Base-by-base conservation (phyloP, 2,797 vertebrate species). In the Malurus leucopterus region DNA sequence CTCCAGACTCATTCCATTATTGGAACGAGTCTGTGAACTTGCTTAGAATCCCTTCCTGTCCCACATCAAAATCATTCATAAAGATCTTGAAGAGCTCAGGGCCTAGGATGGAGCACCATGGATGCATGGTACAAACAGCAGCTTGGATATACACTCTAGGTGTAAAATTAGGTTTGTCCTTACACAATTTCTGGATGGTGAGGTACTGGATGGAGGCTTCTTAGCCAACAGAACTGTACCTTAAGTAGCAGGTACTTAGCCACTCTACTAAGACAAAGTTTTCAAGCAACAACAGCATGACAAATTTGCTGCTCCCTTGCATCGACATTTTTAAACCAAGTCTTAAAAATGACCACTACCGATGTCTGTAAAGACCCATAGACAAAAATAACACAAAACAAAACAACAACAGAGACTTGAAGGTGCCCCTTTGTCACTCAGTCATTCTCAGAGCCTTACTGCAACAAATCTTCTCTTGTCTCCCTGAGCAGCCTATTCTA, bases 391-490 rank as follows among this genome's bases (percentile, higher is more conserved):
- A 20, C 1, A 4, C 9, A 38, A 15, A 27, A 40, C 4, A 32
- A 58, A 72, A 14, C 7, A 43, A 32, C 53, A 71, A 14, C 7
- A 43, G 61, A 46, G 40, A n/a, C 12, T 58, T 65, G 10, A n/a
- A 71, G 54, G 8, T 68, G 8, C 26, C 16, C 19, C 16, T 50
- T 5, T 14, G 32, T 23, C 32, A 84, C 30, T 71, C n/a, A 32
- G 24, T 21, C 38, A 58, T 46, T 75, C 65, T 71, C 38, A 34
- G 13, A 71, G 54, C 24, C 23, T 32, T 65, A 30, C 34, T 74
- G 36, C 0, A 6, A 36, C 9, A 82, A 54, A 62, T 70, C 2
- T 29, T 59, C 5, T 32, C 8, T 50, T 2, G 0, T 4, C 23
- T 80, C 32, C 29, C 62, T 21, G 29, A 54, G 27, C 44, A 89